A percentile compares a stretch with the other conserved stretches of the same genome.
Evolutionary conservation across 2,113 vertebrate species (phyloP).

Genomic region (Albula glossodonta): DNA sequence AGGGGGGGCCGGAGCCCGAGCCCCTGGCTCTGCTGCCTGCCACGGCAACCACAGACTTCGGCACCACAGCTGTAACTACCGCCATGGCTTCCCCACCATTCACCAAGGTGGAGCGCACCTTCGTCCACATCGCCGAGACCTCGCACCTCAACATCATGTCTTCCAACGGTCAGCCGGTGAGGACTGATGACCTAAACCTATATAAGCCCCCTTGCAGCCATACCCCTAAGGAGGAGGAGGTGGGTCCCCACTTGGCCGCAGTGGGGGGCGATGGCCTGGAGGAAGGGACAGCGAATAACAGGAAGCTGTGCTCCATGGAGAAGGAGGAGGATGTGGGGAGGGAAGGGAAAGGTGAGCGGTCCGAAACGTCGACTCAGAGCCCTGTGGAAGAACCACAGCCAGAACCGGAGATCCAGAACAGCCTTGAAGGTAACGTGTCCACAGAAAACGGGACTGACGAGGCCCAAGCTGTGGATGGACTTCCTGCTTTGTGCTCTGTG

Average conservation of each 20-base stretch:
- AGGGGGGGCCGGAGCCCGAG: conserved; percentile 82
- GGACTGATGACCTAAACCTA: conserved; percentile 59
- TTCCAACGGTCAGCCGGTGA: conserved; percentile 73
- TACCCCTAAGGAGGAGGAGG: conserved; percentile 53
- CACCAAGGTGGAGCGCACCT: conserved; percentile 95
- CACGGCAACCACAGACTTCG: no score
- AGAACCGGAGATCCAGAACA: conserved; percentile 39
- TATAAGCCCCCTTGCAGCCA: conserved; percentile 46
- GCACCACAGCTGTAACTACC: conserved; percentile 29
- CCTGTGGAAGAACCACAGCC: conserved; percentile 40
- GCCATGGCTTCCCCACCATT: conserved; percentile 85
- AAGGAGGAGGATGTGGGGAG: conserved; percentile 57
- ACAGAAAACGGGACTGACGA: conserved; percentile 34
- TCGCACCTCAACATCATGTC: conserved; percentile 94
- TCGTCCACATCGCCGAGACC: conserved; percentile 92
- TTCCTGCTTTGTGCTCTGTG: no score
- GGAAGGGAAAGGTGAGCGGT: conserved; percentile 42
- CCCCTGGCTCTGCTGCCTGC: conserved; percentile 44
- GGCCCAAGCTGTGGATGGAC: conserved; percentile 39
- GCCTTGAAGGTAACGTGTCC: conserved; percentile 26
- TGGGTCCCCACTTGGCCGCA: conserved; percentile 13
- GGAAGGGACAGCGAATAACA: conserved; percentile 50
- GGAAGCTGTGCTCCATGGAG: conserved; percentile 46
- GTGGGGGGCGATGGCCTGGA: conserved; percentile 58
- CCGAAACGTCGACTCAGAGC: conserved; percentile 47